Evolutionary conservation across 2,888 invertebrate species (phyloP), one percentile per base, ranked within the genome.

Genomic region (Sesia bembeciformis): DNA sequence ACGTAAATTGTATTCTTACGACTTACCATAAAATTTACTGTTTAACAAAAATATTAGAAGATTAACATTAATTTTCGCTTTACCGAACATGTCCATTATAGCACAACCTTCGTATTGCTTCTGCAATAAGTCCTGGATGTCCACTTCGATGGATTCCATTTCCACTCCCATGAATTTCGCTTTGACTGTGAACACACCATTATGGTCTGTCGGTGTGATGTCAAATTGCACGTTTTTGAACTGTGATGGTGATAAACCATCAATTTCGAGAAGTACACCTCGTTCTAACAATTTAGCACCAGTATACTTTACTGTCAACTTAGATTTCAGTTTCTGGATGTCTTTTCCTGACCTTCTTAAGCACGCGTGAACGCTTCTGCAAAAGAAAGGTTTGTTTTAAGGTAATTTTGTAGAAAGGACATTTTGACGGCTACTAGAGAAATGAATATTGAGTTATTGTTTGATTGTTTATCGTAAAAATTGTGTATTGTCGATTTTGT

Each of bases 131-230:
- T 94, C 93, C 86, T 95, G 92, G 63, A 94, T 93, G 60, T 93
- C 92, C 8, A 94, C 81, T 49, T 94, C 93, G 40, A 94, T 90
- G 56, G 92, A 92, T 68, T 95, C 94, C 91, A 95, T 92, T 67
- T 92, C 92, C 0, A 94, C 93, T 1, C 94, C 94, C 93, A 95
- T 93, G 66, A 94, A 94, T 70, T 93, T 94, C 40, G 93, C 94
- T 64, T 91, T 91, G 0, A 95, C 91, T 2, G 91, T 91, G 72
- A 95, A 95, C 0, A 93, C 84, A 4, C 94, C 94, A 49, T 91
- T 92, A 58, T 90, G 90, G 54, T 92, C 90, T 0, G 93, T 92
- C 0, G 94, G 93, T 5, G 90, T 84, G 49, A 95, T 94, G 70
- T 94, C 94, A 74, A 95, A 95, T 63, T 92, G 91, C 0, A 94